Conservation (phyloP, 2,113 vertebrate genomes). For the Anseranas semipalmata region DNA sequence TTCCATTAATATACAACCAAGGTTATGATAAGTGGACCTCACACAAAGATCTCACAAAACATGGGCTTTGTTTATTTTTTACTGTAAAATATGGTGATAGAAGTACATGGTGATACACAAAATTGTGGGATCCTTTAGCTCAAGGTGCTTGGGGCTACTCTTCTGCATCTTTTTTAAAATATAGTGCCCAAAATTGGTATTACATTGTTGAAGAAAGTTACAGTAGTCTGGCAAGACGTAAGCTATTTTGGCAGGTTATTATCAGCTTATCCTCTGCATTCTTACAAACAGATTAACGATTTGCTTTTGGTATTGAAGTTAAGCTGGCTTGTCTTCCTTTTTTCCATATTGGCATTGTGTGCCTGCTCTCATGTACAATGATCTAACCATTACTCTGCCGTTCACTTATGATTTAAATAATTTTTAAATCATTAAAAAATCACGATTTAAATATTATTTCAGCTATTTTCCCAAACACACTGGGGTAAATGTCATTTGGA, state of each 20-base stretch:
- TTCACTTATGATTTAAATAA: too few relatives aligned
- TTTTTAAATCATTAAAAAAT: neutral
- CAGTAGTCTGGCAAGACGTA: neutral
- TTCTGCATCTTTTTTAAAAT: neutral
- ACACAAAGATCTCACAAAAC: neutral
- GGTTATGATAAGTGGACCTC: neutral
- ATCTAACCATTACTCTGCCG: neutral
- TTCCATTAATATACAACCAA: neutral
- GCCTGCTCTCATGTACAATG: neutral
- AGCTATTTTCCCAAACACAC: neutral
- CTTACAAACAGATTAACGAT: neutral
- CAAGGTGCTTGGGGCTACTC: neutral
- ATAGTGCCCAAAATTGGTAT: neutral
- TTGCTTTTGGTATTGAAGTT: neutral
- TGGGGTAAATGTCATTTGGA: neutral
- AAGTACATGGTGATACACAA: neutral
- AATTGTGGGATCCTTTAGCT: neutral
- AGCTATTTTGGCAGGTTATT: neutral
- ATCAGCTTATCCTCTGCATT: neutral
- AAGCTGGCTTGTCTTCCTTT: neutral
- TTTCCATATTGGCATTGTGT: neutral
- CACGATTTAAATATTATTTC: neutral
- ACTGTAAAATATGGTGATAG: neutral
- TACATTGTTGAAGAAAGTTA: neutral
- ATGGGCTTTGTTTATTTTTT: neutral